Conservation (phyloP, 2,888 invertebrate species). For the Sinentomon sp. region DNA sequence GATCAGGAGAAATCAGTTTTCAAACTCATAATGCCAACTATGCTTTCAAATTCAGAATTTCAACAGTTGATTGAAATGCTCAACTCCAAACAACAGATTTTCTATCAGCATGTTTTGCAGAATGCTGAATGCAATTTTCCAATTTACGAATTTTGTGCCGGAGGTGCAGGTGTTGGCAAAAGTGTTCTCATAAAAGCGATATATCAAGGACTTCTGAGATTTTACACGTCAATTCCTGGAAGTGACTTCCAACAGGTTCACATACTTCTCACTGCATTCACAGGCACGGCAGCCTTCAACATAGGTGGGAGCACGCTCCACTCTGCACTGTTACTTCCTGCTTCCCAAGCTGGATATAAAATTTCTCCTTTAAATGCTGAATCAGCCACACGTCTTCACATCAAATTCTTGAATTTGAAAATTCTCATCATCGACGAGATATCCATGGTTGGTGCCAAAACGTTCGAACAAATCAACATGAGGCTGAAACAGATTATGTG, state of each 20-base stretch:
- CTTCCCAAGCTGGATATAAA: no score
- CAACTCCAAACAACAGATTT: no score
- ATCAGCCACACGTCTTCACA: no score
- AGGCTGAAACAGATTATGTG: conserved; percentile 9
- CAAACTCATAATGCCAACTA: no score
- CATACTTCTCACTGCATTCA: conserved; percentile 11
- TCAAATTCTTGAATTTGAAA: conserved; percentile 3
- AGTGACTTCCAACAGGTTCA: conserved; percentile 2
- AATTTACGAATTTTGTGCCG: conserved; percentile 15
- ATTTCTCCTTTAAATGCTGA: no score
- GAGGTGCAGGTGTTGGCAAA: conserved; percentile 18
- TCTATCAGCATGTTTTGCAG: no score
- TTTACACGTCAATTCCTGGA: conserved; percentile 10
- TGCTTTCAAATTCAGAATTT: no score
- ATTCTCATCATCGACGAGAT: conserved; percentile 12
- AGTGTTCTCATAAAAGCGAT: conserved; percentile 16
- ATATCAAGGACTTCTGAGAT: conserved; percentile 7
- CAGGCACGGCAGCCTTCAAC: conserved; percentile 17
- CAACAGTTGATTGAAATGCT: no score
- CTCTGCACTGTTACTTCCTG: conserved; percentile 12
- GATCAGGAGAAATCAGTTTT: no score
- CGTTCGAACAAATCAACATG: conserved; percentile 6
- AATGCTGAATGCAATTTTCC: conserved; percentile 8
- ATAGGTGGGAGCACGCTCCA: conserved; percentile 17
- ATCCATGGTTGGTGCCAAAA: conserved; percentile 7